A percentile compares a stretch with the other conserved stretches of the same genome.
Conservation (phyloP, 2,113 vertebrate genomes). For the Anser cygnoides region DNA sequence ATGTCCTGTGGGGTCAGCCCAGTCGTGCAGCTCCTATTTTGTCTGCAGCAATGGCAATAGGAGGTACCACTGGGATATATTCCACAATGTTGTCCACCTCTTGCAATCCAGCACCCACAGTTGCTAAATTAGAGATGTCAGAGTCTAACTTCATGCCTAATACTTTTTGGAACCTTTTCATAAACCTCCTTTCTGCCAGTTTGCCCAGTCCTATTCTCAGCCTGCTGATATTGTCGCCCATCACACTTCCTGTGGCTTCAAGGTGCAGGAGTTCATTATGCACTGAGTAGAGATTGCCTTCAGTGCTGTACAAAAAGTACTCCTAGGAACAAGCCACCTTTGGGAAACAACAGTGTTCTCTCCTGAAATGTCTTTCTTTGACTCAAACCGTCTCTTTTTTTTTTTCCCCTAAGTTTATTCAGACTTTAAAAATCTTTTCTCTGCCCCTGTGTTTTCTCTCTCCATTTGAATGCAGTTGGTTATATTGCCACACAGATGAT, state of each 20-base stretch:
- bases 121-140: not conserved
- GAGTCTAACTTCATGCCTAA: not conserved
- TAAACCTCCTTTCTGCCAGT: not conserved
- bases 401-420: not conserved
- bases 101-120: not conserved
- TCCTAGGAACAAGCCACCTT: not conserved
- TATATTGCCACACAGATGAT: not conserved
- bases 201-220: not conserved
- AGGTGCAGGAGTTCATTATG: not conserved
- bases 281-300: not conserved
- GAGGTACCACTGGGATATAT: not conserved
- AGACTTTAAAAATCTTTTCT: not conserved
- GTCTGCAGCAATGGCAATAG: not conserved
- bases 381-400: not conserved
- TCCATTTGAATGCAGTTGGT: not conserved
- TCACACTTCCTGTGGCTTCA: accelerated
- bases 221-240: not conserved
- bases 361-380: not conserved
- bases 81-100: not conserved
- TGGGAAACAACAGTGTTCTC: not conserved
- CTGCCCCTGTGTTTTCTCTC: not conserved
- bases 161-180: not conserved
- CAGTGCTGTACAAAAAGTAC: not conserved
- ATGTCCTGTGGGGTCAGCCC: not conserved
- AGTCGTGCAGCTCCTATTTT: not conserved